Evolutionary conservation across 2,113 vertebrate genomes (phyloP), one percentile per base, ranked within the genome.

Genomic region (Dicrurus megarhynchus): DNA sequence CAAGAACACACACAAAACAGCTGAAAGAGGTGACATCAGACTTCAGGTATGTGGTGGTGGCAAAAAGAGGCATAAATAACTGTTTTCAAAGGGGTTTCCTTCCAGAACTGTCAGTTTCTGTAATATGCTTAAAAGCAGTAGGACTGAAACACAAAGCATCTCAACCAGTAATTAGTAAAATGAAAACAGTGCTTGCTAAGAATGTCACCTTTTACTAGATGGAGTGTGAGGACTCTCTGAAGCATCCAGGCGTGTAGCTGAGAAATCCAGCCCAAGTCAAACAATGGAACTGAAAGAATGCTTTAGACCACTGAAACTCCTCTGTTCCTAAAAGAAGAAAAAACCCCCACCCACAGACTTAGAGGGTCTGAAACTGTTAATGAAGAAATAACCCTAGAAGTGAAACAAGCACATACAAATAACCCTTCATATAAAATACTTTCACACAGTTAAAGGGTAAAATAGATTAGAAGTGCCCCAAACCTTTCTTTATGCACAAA

Each of bases 31-130:
- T 71, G 60, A 64, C 52, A 65, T 85, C 46, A 60, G 39, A 30
- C 27, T 52, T 73, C 9, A 75, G 52, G 7, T 79, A 70, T 35
- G 50, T 23, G 77, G 47, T 60, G 47, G 63, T 56, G 33, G 60
- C 10, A 57, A 84, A 93, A 94, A 78, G 56, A 28, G 63, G 30
- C 35, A 26, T 37, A 70, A 81, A 41, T 53, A 74, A 44, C 20
- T 77, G 37, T 84, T 93, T 95, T 56, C 56, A 69, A 95, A 92
- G 21, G 16, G 63, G 16, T 52, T 95, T 89, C 61, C 52, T 94
- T 80, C 41, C 50, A 75, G 67, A 87, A 56, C 27, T 79, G 49
- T 35, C 13, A 19, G 21, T 55, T 95, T 77, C 63, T 79, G 73
- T 67, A 82, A 82, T 14, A 59, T 33, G 32, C 23, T 83, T 79